Conservation (phyloP, 2,888 invertebrate species). For the Graphium colonna region DNA sequence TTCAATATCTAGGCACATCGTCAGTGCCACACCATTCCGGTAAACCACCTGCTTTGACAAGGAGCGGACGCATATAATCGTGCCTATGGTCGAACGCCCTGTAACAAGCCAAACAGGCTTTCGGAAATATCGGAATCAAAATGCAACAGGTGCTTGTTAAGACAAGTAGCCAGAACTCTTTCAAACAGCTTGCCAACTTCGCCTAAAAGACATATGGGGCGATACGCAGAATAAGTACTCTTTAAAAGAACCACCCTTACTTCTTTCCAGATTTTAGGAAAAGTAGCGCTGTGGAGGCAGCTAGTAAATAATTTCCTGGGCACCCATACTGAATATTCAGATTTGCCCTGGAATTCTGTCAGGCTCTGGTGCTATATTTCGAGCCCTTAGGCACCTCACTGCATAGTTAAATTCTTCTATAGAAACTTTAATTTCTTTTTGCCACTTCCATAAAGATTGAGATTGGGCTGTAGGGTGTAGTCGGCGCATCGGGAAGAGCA, state of each 20-base stretch:
- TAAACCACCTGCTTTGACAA: slow-evolving; percentile 6
- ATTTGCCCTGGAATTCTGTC: neutral
- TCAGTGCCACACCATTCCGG: slow-evolving; percentile 26
- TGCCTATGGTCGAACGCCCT: slow-evolving; percentile 12
- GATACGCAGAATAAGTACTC: slow-evolving; percentile 24
- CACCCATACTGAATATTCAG: neutral
- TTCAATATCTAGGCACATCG: slow-evolving; percentile 29
- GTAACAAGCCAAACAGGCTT: slow-evolving; percentile 22
- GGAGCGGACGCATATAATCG: no score
- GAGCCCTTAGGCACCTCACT: neutral
- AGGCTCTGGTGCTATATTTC: neutral
- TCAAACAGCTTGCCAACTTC: no score
- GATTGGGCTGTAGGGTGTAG: neutral
- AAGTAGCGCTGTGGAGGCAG: slow-evolving; percentile 9
- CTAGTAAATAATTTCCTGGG: slow-evolving; percentile 8
- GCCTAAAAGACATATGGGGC: slow-evolving; percentile 27
- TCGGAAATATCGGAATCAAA: slow-evolving; percentile 22
- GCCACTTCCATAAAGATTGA: neutral
- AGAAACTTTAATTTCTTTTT: neutral
- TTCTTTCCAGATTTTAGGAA: slow-evolving; percentile 18
- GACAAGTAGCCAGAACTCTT: no score
- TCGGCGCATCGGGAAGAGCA: slow-evolving; percentile 3
- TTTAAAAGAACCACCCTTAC: slow-evolving; percentile 23
- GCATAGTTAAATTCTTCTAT: neutral
- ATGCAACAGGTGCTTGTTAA: slow-evolving; percentile 5